Evolutionary conservation across 2,113 vertebrate genomes (phyloP).

Genomic region (Lepidothrix coronata): DNA sequence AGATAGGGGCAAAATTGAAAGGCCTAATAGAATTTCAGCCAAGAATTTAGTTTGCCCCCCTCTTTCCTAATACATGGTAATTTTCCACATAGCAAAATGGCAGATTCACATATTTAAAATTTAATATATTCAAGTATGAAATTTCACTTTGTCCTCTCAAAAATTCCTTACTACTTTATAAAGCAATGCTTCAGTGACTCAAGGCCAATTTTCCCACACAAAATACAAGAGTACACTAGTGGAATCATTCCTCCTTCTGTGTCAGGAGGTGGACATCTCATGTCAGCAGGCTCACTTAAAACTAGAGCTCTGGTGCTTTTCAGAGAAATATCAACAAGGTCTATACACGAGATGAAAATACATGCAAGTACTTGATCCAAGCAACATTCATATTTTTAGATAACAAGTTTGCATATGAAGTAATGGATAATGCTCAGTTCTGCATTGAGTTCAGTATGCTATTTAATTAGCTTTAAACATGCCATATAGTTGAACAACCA

Average conservation of each 20-base stretch:
- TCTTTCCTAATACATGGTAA: neutral
- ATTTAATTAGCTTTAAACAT: neutral
- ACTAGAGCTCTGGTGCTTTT: neutral
- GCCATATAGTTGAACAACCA: neutral
- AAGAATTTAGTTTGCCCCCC: neutral
- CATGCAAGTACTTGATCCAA: neutral
- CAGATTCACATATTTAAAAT: neutral
- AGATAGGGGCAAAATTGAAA: neutral
- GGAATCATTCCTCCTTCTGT: neutral
- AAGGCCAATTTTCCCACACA: neutral
- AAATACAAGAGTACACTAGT: neutral
- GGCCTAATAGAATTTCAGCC: neutral
- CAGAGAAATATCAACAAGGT: neutral
- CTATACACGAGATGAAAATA: neutral
- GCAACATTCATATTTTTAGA: neutral
- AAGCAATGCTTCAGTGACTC: neutral
- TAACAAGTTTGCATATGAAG: neutral
- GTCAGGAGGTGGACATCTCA: neutral
- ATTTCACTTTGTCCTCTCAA: neutral
- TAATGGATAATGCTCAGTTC: neutral
- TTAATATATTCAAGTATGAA: neutral
- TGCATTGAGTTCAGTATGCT: neutral
- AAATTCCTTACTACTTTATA: neutral
- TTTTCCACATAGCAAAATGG: neutral
- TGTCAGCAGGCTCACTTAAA: neutral